Evolutionary conservation across 2,113 vertebrate genomes (phyloP), one percentile per base, ranked within the genome.

Genomic region (Neotragus pygmaeus): DNA sequence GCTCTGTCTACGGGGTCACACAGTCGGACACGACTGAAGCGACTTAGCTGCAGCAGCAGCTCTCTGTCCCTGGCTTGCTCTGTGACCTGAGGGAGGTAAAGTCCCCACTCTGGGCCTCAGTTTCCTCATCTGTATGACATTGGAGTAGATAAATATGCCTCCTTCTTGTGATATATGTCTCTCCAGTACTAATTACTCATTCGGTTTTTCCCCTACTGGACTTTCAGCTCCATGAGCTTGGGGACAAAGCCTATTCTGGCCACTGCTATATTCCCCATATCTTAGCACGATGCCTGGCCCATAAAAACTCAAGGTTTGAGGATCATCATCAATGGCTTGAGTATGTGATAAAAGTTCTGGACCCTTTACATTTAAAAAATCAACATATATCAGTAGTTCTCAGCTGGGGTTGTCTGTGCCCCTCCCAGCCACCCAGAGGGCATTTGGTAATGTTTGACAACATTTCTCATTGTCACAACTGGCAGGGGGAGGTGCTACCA

Each of bases 391-490:
- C 90, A 43, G 17, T 17, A 7, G 27, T 89, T 85, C 66, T 84
- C 75, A 49, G 6, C 45, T 58, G 15, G 36, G 8, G 15, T 55
- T 84, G 58, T 15, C 15, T 62, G 55, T 30, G 43, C 21, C 57
- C 17, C 49, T 58, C 53, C 85, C 21, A 5, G 39, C 30, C 77
- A n/a, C 21, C 75, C 80, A 45, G 47, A 45, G 80, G 55, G 89
- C 53, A 47, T 96, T 95, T 97, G 94, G 86, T 93, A 97, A 97
- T 70, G 78, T 94, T 84, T 97, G 96, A 53, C 66, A 93, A 97
- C 94, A 87, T 93, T 95, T 87, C 84, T 95, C 58, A 84, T 82
- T 97, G 97, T 92, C 96, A 96, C 93, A 97, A 95, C 27, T 75
- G 94, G 58, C 47, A 66, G 64, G 89, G 39, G 86, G 90, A 70